These are phyloP conservation scores for Adineta ricciae DNA, from an alignment of 2,888 invertebrate genomes.

Conservation along the genomic window DNA sequence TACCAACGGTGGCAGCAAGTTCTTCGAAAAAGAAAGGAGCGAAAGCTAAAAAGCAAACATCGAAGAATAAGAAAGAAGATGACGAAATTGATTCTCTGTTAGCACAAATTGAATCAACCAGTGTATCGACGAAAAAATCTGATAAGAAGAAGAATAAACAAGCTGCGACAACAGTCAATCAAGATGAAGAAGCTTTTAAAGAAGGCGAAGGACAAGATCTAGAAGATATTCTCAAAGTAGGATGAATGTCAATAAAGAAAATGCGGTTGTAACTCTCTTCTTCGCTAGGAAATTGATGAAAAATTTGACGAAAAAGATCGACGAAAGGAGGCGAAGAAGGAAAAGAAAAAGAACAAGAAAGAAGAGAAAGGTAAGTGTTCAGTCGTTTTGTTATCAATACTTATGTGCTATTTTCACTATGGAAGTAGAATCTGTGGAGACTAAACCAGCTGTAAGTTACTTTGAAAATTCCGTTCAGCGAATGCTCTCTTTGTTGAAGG, in stretches of 20 bases:
- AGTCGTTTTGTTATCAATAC: neutral
- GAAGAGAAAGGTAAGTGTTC: neutral
- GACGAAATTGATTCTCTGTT: neutral
- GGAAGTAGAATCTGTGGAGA: neutral
- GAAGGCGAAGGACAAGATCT: conserved; percentile 18
- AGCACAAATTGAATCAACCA: neutral
- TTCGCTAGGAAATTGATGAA: neutral
- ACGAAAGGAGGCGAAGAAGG: neutral
- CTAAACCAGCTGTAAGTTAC: neutral
- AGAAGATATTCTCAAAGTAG: conserved; percentile 13
- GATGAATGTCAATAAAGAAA: no score
- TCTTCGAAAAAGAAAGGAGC: neutral
- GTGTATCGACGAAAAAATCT: conserved; percentile 3
- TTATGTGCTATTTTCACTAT: neutral
- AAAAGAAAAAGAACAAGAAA: neutral
- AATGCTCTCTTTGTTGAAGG: neutral
- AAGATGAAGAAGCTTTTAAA: neutral
- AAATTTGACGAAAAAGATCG: conserved; percentile 17
- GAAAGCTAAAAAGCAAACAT: neutral
- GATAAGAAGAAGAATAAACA: neutral
- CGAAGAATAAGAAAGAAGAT: neutral
- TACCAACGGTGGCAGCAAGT: neutral
- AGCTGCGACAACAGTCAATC: neutral
- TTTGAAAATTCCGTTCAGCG: neutral
- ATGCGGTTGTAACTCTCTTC: neutral